Conservation (phyloP, 2,113 vertebrate species). For the Istiophorus platypterus region DNA sequence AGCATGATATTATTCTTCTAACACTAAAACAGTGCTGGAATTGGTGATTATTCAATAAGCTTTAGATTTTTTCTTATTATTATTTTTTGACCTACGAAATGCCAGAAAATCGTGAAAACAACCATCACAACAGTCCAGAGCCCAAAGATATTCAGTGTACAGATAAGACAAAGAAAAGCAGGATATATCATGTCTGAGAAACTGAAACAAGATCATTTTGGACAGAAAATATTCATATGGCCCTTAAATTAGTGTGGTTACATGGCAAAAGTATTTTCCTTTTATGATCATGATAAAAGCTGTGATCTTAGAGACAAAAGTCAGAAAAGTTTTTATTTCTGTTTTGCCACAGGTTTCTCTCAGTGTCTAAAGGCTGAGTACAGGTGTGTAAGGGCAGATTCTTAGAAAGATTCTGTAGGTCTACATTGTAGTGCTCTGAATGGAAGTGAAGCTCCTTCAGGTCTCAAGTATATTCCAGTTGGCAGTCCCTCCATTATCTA, state of each 20-base stretch:
- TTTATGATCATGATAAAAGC: not conserved
- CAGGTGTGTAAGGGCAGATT: not conserved
- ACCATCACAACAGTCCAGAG: too few species aligned
- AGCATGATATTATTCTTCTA: not conserved
- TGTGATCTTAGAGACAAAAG: not conserved
- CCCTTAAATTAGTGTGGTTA: not conserved
- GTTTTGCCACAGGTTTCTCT: not conserved
- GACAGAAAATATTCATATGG: too few species aligned
- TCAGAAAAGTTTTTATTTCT: not conserved
- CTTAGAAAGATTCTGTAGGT: not conserved
- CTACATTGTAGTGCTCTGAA: not conserved
- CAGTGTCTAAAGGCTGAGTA: not conserved
- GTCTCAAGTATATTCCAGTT: not conserved
- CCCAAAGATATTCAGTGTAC: too few species aligned
- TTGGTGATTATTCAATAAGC: not conserved
- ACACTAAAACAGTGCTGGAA: not conserved
- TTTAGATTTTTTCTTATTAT: not conserved
- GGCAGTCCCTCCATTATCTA: constrained; percentile 17
- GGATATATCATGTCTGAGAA: not conserved
- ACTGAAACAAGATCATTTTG: not conserved
- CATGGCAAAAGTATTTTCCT: not conserved
- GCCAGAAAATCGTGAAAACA: not conserved
- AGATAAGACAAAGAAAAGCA: too few species aligned
- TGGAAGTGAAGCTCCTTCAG: not conserved
- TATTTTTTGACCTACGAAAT: not conserved